Percentiles rank a stretch among this genome's conserved stretches.
Conservation (phyloP, 2,113 vertebrate species). For the Empidonax traillii region DNA sequence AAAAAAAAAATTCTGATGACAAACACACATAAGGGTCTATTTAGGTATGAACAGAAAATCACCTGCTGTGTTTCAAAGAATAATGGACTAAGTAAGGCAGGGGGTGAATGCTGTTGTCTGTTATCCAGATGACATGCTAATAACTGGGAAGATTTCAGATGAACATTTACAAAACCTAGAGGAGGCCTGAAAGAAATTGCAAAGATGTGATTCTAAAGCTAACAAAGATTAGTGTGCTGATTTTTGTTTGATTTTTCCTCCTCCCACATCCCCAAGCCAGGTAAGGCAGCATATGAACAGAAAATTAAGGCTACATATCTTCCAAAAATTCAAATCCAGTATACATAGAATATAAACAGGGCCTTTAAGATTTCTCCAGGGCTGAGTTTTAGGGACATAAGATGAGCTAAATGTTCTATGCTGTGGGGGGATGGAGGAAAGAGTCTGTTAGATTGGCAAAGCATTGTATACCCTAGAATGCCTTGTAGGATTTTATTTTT, state of each 20-base stretch:
- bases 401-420: not conserved
- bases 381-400: not conserved
- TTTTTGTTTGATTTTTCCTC: not conserved
- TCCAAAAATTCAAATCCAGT: slow-evolving; percentile 7
- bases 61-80: slow-evolving; percentile 55
- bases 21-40: slow-evolving; percentile 24
- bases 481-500: not conserved
- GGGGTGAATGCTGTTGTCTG: slow-evolving; percentile 53
- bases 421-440: not conserved
- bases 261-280: not conserved
- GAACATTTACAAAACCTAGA: slow-evolving; percentile 25
- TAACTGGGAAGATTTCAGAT: slow-evolving; percentile 34
- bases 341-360: not conserved
- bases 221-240: not conserved
- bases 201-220: not conserved
- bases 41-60: slow-evolving; percentile 38
- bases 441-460: not conserved
- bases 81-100: slow-evolving; percentile 40
- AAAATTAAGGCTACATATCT: not conserved
- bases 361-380: not conserved
- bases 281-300: not conserved
- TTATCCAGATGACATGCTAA: slow-evolving; percentile 40
- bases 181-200: not conserved
- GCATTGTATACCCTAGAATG: not conserved
- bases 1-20: not conserved